Evolutionary conservation across 2,797 vertebrate genomes (phyloP).

Genomic region (Rachycentron canadum): DNA sequence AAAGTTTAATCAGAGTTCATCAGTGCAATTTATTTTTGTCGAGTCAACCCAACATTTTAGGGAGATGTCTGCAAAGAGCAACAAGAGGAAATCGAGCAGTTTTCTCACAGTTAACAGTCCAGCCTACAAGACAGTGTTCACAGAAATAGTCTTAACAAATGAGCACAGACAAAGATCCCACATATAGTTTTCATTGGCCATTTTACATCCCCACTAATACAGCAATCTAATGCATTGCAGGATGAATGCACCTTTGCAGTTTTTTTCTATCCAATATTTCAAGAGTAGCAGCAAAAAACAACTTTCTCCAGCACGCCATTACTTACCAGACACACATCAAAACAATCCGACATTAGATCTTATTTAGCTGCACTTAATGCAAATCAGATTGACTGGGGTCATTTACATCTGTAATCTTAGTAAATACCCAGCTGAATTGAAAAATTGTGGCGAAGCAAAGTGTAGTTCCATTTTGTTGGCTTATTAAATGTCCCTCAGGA

Average conservation of each 20-base stretch:
- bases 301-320: not conserved
- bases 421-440: not conserved
- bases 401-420: not conserved
- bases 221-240: not conserved
- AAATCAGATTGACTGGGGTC: not conserved
- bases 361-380: slow-evolving; percentile 3
- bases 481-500: not conserved
- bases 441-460: not conserved
- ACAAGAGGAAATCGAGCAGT: not conserved
- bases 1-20: slow-evolving; percentile 6
- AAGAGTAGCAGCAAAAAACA: not conserved
- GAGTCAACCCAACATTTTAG: not conserved
- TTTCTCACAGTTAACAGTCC: not conserved
- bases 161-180: too few species aligned
- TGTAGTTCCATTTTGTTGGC: not conserved
- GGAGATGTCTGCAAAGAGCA: not conserved
- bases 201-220: not conserved
- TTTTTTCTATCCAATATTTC: not conserved
- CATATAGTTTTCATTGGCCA: not conserved
- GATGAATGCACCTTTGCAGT: not conserved
- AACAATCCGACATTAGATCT: not conserved
- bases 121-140: not conserved
- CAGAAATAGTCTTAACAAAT: slow-evolving; percentile 6
- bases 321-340: not conserved
- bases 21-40: not conserved